phyloP scores from a whole-genome alignment of 64 coral and sea anemone species.

The Montipora capricornis region DNA sequence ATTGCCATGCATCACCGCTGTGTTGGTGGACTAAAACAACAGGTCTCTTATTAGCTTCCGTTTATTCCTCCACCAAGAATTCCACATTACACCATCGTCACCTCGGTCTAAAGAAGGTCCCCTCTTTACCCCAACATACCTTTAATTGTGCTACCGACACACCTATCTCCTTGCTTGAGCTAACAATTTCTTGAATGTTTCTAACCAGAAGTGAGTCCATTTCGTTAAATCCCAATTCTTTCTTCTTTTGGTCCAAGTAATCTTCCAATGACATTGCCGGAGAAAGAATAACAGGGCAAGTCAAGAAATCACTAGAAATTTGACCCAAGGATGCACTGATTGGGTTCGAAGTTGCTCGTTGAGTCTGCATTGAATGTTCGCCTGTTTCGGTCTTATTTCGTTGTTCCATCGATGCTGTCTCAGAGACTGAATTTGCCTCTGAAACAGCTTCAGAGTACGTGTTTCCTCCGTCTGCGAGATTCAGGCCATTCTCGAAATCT shows the following conservation, averaged over 20 bases:
- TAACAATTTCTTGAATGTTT: neutral
- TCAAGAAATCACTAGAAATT: neutral
- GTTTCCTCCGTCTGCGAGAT: neutral
- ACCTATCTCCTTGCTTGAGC: neutral
- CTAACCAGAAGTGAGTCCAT: neutral
- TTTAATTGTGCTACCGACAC: neutral
- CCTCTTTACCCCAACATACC: neutral
- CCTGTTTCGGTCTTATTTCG: neutral
- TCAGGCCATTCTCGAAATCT: neutral
- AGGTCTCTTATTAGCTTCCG: too few relatives aligned
- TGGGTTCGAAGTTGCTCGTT: neutral
- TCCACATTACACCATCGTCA: too few relatives aligned
- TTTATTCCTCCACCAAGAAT: too few relatives aligned
- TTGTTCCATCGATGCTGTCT: neutral
- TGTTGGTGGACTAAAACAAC: too few relatives aligned
- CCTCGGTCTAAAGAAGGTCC: too few relatives aligned
- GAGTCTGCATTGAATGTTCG: neutral
- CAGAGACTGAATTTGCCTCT: neutral
- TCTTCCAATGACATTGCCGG: neutral
- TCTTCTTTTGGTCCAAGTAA: neutral
- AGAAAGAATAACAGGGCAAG: slow-evolving; percentile 2
- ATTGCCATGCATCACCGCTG: too few relatives aligned
- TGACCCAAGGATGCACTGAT: neutral
- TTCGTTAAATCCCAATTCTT: slow-evolving; percentile 5
- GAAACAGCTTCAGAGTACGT: neutral